These are phyloP conservation scores for Blastomussa wellsi DNA, from an alignment of 92 coral and sea anemone genomes.

Conservation along the genomic window DNA sequence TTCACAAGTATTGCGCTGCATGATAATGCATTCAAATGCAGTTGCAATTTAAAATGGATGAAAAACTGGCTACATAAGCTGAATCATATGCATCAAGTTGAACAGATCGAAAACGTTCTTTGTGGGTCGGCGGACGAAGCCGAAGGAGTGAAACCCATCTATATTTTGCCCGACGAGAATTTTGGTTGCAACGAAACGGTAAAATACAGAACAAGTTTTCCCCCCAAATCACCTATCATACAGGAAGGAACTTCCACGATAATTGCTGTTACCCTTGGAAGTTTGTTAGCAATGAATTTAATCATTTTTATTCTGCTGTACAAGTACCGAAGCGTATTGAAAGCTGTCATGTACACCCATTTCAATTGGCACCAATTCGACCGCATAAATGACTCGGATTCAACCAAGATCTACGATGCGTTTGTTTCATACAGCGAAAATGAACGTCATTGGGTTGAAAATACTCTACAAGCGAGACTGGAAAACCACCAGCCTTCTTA, in stretches of 20 bases:
- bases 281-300: background rate
- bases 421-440: constrained; percentile 82
- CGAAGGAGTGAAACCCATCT: background rate
- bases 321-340: constrained; percentile 65
- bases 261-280: background rate
- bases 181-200: constrained; percentile 8
- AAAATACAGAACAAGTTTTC: background rate
- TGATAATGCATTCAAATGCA: background rate
- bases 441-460: constrained; percentile 66
- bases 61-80: constrained; percentile 2
- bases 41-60: background rate
- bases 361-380: constrained; percentile 90
- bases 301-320: background rate
- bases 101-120: background rate
- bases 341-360: constrained; percentile 66
- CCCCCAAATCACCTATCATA: background rate
- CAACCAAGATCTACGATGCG: constrained; percentile 76
- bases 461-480: constrained; percentile 52
- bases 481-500: constrained; percentile 74
- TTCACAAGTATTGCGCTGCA: background rate
- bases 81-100: background rate
- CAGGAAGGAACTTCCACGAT: background rate
- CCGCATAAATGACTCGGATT: constrained; percentile 72
- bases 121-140: background rate
- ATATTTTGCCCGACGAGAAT: background rate